phyloP scores from a whole-genome alignment of 2,797 vertebrate species.

The Triplophysa yarkandensis region DNA sequence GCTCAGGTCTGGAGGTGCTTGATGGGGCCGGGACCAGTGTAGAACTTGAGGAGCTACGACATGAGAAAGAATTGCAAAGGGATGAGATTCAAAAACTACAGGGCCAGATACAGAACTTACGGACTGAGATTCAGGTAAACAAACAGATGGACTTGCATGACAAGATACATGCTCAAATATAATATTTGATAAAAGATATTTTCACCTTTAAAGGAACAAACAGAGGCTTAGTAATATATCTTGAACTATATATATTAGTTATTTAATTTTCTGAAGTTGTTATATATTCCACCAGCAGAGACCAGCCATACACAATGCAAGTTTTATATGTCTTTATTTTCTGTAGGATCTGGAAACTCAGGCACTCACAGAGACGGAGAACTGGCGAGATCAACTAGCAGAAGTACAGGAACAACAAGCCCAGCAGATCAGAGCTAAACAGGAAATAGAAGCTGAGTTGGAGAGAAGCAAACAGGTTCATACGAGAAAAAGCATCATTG shows the following conservation, averaged over 20 bases:
- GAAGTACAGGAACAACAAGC: conserved; percentile 87
- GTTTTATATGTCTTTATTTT: neutral
- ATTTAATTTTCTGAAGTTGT: no score
- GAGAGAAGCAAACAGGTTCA: conserved; percentile 91
- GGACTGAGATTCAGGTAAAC: conserved; percentile 88
- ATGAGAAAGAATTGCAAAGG: conserved; percentile 89
- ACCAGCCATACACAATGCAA: neutral
- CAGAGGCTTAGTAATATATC: neutral
- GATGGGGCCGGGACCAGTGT: conserved; percentile 79
- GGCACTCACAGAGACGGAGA: conserved; percentile 86
- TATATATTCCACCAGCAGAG: no score
- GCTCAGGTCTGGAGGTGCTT: conserved; percentile 88
- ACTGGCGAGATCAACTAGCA: conserved; percentile 85
- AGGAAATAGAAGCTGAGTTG: conserved; percentile 88
- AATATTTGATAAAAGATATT: neutral
- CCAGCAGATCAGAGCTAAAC: conserved; percentile 78
- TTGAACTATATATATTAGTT: neutral
- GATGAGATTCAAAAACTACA: conserved; percentile 93
- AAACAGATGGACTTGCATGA: neutral
- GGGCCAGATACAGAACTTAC: conserved; percentile 87
- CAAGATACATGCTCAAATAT: neutral
- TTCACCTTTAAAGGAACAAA: neutral
- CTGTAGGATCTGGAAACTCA: conserved; percentile 89
- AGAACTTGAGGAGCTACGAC: conserved; percentile 92
- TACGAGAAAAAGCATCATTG: neutral